Base-by-base conservation (phyloP, 2,888 invertebrate genomes). In the Petrolisthes cinctipes region DNA sequence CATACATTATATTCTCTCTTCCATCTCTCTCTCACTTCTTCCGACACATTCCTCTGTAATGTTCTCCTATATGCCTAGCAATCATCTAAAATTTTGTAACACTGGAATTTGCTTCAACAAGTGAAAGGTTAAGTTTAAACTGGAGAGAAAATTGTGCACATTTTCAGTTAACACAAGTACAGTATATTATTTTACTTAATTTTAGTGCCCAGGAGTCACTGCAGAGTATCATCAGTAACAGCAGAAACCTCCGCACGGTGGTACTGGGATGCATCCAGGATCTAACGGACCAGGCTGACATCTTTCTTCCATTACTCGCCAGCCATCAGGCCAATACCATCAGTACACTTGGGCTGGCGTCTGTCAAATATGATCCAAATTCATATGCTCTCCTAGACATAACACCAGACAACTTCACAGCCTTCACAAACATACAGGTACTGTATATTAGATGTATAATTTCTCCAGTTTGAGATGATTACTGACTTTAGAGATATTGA, bases 311-410 rank as follows among this genome's bases (percentile, higher is more conserved):
- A 68, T 92, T 93, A 5, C 92, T 94, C 71, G 92, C 92, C 75
- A 91, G 92, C 75, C 92, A 93, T 91, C 94, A 94, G 85, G 92
- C 95, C 80, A 93, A 94, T 91, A 94, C 94, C 88, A 92, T 96
- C 82, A 94, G 94, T 89, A 94, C 94, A 90, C 93, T 96, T 76
- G 95, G 95, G 91, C 93, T 96, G 91, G 95, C 96, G 91, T 95
- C 95, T 83, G 94, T 96, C 57, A 96, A 96, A 92, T 95, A 95
- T 92, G 95, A 96, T 93, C 95, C 96, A 87, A 94, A 95, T 91
- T 94, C 94, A 92, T 96, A 96, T 93, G 94, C 94, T 83, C 93
- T 94, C 81, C 92, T 94, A 57, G 93, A 94, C 91, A 93, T 95
- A 89, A 93, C 95, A 91, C 93, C 94, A 83, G 92, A 93, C 83